Conservation (phyloP, 1,140 invertebrate species). For the Lordiphosa collinella region DNA sequence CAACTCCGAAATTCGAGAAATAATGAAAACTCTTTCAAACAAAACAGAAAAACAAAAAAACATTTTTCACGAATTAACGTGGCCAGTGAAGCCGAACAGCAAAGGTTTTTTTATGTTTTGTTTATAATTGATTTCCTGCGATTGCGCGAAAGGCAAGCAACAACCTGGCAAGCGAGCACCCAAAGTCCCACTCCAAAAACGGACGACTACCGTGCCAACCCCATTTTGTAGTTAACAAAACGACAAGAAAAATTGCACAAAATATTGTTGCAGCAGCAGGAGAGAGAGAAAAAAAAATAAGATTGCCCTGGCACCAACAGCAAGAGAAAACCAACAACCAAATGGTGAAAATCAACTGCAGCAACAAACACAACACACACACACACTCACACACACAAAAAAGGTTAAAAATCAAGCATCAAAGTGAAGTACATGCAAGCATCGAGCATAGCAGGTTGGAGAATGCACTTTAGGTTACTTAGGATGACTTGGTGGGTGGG, state of each 20-base stretch:
- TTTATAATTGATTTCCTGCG: conserved; percentile 72
- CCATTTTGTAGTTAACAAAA: conserved; percentile 47
- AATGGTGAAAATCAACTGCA: conserved; percentile 45
- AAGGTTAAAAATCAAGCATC: conserved; percentile 58
- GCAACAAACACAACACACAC: conserved; percentile 3
- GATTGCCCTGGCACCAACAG: conserved; percentile 5
- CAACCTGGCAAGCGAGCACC: conserved; percentile 19
- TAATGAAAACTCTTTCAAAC: conserved; percentile 69
- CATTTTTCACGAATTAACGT: conserved; percentile 72
- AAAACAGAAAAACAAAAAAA: conserved; percentile 43
- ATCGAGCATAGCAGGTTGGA: background rate
- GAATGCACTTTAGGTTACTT: conserved; percentile 7
- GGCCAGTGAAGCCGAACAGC: conserved; percentile 57
- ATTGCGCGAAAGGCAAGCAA: conserved; percentile 44
- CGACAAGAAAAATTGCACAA: conserved; percentile 27
- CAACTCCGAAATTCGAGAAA: conserved; percentile 43
- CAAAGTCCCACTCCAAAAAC: conserved; percentile 31
- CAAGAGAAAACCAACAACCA: conserved; percentile 13
- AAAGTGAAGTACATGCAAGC: conserved; percentile 25
- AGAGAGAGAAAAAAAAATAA: conserved; percentile 38
- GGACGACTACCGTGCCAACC: conserved; percentile 57
- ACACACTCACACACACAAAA: conserved; percentile 12
- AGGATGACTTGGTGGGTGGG: too few species aligned
- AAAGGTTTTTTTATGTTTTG: conserved; percentile 42
- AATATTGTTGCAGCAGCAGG: conserved; percentile 28